Percentiles rank a stretch among this genome's conserved stretches.
Evolutionary conservation across 1,140 invertebrate species (phyloP).

Genomic region (Tyrophagus putrescentiae): DNA sequence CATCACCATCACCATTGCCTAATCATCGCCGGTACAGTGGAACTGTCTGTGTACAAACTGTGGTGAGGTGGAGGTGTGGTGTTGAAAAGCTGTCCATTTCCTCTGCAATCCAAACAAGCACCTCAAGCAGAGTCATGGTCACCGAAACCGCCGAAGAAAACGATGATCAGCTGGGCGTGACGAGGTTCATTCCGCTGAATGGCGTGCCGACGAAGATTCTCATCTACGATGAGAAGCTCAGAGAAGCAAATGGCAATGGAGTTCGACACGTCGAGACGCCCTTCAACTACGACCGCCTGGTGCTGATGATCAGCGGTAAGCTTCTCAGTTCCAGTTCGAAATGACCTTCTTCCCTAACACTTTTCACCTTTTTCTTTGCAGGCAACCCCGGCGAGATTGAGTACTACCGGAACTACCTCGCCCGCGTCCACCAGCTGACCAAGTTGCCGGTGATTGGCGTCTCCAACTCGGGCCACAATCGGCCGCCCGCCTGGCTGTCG

Average conservation of each 20-base stretch:
- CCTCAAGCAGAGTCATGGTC: too few relatives aligned
- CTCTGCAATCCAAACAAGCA: too few relatives aligned
- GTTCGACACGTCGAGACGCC: background rate
- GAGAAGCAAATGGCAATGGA: too few relatives aligned
- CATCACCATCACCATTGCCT: too few relatives aligned
- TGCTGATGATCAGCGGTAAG: conserved; percentile 2
- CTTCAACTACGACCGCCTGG: background rate
- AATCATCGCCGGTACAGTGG: too few relatives aligned
- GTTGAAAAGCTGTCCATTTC: too few relatives aligned
- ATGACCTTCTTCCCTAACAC: background rate
- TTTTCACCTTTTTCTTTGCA: conserved; percentile 3
- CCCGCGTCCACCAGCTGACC: background rate
- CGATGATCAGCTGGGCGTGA: background rate
- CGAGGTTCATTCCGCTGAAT: background rate
- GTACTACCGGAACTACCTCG: conserved; percentile 1
- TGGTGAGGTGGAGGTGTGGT: too few relatives aligned
- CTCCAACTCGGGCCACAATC: conserved; percentile 14
- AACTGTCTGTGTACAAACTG: too few relatives aligned
- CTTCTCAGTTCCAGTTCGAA: background rate
- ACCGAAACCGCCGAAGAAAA: background rate
- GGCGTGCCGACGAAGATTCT: conserved; percentile 5
- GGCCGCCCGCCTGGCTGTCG: background rate
- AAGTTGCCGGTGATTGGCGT: conserved; percentile 14
- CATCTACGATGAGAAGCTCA: background rate
- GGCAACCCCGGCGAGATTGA: conserved; percentile 13